Base-by-base conservation (phyloP, 2,888 invertebrate species). In the Syrphus vitripennis region DNA sequence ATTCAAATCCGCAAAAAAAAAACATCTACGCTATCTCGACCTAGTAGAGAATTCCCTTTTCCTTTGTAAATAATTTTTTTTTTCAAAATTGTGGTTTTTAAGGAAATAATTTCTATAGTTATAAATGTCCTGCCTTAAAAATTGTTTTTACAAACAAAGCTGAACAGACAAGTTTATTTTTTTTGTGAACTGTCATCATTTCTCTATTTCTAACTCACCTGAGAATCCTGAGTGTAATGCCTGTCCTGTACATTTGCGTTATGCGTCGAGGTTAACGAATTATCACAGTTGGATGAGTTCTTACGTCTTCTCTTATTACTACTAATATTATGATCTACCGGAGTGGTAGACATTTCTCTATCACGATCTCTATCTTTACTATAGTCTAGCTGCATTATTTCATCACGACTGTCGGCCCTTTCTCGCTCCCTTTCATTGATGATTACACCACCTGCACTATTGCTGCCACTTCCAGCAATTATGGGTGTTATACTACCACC, bases 271-370 rank as follows among this genome's bases (percentile, higher is more conserved):
- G 93, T 93, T 91, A 93, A 92, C 91, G 94, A 94, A 92, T 94
- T 94, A 93, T 95, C 95, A 93, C 95, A 95, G 94, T 94, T 95
- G 91, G 92, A 93, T 92, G 92, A 92, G 92, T 93, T 94, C 94
- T 92, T 92, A 91, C 92, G 92, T 92, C 92, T 92, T 91, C 92
- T 91, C 91, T 90, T 95, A 94, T 91, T 93, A 93, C 93, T 94
- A 93, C 93, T 95, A 90, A 91, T 91, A 90, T 91, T 90, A 90
- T 92, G 92, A 88, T 92, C 92, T 88, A 92, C 92, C 88, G 92
- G 92, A 89, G 92, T 92, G 87, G 92, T 92, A 89, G 92, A 92
- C 89, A 92, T 90, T 90, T 92, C 92, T 94, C 93, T 95, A 93
- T 94, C 95, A 94, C 91, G 94, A 93, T 92, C 94, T 94, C 90